Base-by-base conservation (phyloP, 2,888 invertebrate species). In the Antheraea yamamai region DNA sequence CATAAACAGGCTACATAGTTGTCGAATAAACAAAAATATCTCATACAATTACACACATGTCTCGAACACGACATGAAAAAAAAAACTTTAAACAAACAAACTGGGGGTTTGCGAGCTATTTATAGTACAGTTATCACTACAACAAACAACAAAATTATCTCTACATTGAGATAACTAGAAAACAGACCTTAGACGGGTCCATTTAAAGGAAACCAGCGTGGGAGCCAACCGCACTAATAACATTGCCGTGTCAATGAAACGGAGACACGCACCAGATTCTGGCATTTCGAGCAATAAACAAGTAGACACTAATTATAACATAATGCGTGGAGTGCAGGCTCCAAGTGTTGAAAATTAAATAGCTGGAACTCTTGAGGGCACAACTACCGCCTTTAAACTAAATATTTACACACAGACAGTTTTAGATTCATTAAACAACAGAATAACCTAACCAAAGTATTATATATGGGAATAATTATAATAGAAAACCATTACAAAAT, bases 261-360 rank as follows among this genome's bases (percentile, higher is more conserved):
- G 39, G 84, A 86, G 88, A 89, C 89, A 89, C 84, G 86, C 82
- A 80, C 81, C 90, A 90, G 89, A 85, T 83, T 81, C 85, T 83
- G 85, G 83, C 82, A 79, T 81, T 81, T 81, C 80, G 79, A 82
- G 85, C 85, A 88, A 89, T 87, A 89, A 89, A 91, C 88, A 89
- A 81, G 81, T 84, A 79, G 87, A 82, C 88, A 85, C 84, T 88
- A 87, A 89, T 87, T 88, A 85, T 85, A 86, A 85, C 61, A 64
- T 39, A 39, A 75, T 61, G 61, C 39, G 23, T 26, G 47, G 14
- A 58, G 39, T 72, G 74, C 79, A 78, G 70, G 39, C 70, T 70
- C 12, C 20, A 8, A 78, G 77, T 73, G 73, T 77, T 55, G 75
- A 76, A 73, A 74, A 74, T 52, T 74, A 20, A 61, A 74, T 55